Percentiles rank a stretch among this genome's conserved stretches.
phyloP scores from a whole-genome alignment of 1,140 invertebrate species.

The Drosophila pseudoananassae region DNA sequence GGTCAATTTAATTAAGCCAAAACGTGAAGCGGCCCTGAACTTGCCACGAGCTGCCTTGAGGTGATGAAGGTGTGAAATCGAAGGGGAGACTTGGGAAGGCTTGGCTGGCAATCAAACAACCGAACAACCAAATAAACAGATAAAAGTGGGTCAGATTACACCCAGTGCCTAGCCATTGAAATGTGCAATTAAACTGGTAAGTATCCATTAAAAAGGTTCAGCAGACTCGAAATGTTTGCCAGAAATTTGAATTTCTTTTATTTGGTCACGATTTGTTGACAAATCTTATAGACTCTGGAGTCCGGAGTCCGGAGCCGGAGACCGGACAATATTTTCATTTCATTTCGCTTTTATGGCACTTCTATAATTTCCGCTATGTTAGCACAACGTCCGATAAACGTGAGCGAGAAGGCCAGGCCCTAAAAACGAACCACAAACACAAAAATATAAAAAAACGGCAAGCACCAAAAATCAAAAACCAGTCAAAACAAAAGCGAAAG shows the following conservation, averaged over 20 bases:
- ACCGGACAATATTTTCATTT: constrained; percentile 30
- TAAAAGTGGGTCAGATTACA: constrained; percentile 69
- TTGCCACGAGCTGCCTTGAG: constrained; percentile 36
- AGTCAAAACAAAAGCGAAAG: constrained; percentile 32
- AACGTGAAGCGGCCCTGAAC: constrained; percentile 48
- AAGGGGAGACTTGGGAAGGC: constrained; percentile 33
- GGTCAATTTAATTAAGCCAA: constrained; percentile 34
- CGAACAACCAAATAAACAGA: constrained; percentile 4
- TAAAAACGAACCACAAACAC: constrained; percentile 20
- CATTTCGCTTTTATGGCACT: constrained; percentile 44
- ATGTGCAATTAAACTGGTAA: constrained; percentile 31
- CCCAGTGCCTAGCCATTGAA: constrained; percentile 27
- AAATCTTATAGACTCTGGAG: constrained; percentile 33
- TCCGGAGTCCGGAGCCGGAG: no score
- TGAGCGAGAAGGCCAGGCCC: constrained; percentile 29
- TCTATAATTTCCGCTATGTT: constrained; percentile 57
- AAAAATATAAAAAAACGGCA: constrained; percentile 19
- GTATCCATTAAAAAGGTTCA: constrained; percentile 37
- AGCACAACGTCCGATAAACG: constrained; percentile 37
- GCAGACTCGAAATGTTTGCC: constrained; percentile 13
- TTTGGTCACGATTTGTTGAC: constrained; percentile 73
- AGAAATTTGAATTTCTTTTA: constrained; percentile 45
- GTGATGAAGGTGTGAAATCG: constrained; percentile 45
- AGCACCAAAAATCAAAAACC: constrained; percentile 25
- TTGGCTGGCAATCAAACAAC: constrained; percentile 21